Evolutionary conservation across 2,888 invertebrate species (phyloP).

Genomic region (Spilosoma lubricipeda): DNA sequence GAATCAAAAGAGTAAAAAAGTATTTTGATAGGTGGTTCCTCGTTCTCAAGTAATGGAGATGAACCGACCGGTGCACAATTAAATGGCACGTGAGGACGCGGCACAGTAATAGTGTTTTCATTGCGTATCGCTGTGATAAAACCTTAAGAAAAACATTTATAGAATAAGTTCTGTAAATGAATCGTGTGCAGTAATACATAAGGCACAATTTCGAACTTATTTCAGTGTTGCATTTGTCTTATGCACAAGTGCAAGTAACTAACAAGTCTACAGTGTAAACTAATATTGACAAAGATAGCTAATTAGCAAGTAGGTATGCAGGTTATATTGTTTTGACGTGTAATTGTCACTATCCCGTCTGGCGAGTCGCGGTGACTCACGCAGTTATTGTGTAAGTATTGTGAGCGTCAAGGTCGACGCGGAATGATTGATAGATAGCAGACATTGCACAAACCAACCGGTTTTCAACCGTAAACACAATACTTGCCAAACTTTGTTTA

Average conservation of each 20-base stretch:
- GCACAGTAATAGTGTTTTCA: background rate
- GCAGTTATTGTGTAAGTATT: slow-evolving; percentile 49
- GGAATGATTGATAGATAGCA: slow-evolving; percentile 50
- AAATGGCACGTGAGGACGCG: background rate
- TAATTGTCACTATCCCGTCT: slow-evolving; percentile 60
- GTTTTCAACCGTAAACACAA: slow-evolving; percentile 35
- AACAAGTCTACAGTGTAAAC: slow-evolving; percentile 23
- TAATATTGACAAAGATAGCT: slow-evolving; percentile 26
- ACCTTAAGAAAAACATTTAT: background rate
- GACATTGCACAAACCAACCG: slow-evolving; percentile 37
- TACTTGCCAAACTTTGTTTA: slow-evolving; percentile 33
- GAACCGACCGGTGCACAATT: background rate
- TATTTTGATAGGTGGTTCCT: background rate
- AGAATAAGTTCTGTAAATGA: slow-evolving; percentile 22
- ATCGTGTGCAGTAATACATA: background rate
- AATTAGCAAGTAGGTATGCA: slow-evolving; percentile 42
- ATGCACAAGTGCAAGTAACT: background rate
- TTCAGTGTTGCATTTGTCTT: background rate
- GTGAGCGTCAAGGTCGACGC: slow-evolving; percentile 57
- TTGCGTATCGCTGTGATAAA: background rate
- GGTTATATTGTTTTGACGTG: slow-evolving; percentile 60
- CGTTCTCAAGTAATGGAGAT: background rate
- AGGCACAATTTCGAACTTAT: background rate
- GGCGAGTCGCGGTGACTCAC: slow-evolving; percentile 60
- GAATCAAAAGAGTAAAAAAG: background rate